Conservation (phyloP, 1,140 invertebrate genomes). For the Pentalonia nigronervosa region DNA sequence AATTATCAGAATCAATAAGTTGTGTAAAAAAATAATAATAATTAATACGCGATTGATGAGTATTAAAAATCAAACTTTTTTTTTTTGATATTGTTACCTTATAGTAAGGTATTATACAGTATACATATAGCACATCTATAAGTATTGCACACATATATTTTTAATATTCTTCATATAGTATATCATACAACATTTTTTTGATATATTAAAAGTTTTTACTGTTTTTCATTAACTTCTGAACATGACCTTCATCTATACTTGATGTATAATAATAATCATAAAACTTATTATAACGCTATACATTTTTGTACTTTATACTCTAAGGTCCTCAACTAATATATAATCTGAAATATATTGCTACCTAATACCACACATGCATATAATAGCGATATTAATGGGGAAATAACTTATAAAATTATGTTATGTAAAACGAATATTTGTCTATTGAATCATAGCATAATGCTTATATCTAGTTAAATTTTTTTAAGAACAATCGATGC, state of each 20-base stretch:
- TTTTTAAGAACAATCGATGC: background rate
- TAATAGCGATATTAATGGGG: background rate
- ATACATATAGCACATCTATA: background rate
- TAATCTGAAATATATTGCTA: background rate
- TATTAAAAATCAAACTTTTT: background rate
- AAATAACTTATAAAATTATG: background rate
- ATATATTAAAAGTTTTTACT: background rate
- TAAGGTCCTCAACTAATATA: too few relatives aligned
- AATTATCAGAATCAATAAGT: background rate
- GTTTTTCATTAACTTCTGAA: background rate
- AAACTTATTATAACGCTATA: background rate
- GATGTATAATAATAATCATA: background rate
- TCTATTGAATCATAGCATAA: background rate
- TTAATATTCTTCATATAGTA: background rate
- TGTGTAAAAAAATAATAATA: background rate
- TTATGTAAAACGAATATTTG: background rate
- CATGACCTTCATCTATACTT: background rate
- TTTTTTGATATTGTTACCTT: background rate
- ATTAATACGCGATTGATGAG: background rate
- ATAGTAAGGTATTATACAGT: background rate
- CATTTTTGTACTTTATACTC: too few relatives aligned
- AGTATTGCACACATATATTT: background rate
- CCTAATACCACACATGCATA: background rate
- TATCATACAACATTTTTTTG: background rate
- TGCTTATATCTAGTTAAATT: background rate